Base-by-base conservation (phyloP, 2,113 vertebrate species). In the Aythya baeri region DNA sequence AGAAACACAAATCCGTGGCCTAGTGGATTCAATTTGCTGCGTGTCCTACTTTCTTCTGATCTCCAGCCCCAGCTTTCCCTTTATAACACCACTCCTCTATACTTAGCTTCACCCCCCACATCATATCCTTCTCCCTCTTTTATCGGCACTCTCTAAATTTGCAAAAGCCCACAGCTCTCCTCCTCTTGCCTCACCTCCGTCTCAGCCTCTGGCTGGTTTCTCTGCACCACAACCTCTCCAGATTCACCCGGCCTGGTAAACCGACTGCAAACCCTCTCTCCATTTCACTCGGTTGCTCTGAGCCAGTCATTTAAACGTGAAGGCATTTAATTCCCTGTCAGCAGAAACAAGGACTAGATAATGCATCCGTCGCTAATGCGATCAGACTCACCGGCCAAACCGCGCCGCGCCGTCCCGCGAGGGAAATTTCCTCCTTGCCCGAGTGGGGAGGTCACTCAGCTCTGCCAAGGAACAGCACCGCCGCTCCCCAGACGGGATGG, bases 21-120 rank as follows among this genome's bases (percentile, higher is more conserved):
- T 66, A 34, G 36, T 36, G 34, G 44, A 88, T 88, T 10, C 79
- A 43, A 43, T 93, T 89, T 74, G n/a, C 65, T 43, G 36, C 22
- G 3, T 20, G 75, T 89, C 96, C 92, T 86, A 32, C 78, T 79
- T 76, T 68, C 55, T 80, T 38, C 72, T 82, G 70, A 72, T 73
- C 78, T 89, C 77, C 77, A 92, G 86, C 49, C 77, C 66, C 83
- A 68, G 66, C 68, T 89, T 93, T 91, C 81, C 65, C 83, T 91
- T 86, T 78, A 44, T 65, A 93, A 86, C 50, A 59, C 44, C 54
- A 44, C 21, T 75, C 25, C n/a, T 92, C 86, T 88, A 52, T 29
- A 76, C 66, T 80, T 70, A 54, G 54, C 41, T 90, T 55, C 55
- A 74, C 73, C 73, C 76, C 73, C 61, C 71, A 44, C 25, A 6